These are phyloP conservation scores for Phaonia tiefii DNA, from an alignment of 2,888 invertebrate species.

Conservation along the genomic window DNA sequence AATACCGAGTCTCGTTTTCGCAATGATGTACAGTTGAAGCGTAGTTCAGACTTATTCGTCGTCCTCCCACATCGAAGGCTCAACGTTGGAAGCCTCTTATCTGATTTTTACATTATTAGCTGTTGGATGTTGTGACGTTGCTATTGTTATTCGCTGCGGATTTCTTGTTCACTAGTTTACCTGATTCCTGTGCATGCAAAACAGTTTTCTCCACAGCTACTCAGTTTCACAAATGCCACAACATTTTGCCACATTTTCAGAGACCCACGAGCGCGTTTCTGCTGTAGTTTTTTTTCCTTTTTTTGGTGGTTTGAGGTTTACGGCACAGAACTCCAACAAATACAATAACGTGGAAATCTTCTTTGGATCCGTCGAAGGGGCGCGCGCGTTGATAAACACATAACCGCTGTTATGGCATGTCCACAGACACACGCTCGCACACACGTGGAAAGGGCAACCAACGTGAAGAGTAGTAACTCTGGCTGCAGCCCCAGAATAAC, in stretches of 20 bases:
- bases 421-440: background rate
- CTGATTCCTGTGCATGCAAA: slow-evolving; percentile 48
- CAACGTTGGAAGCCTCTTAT: slow-evolving; percentile 48
- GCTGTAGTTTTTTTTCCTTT: too few species aligned
- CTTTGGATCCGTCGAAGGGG: background rate
- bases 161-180: slow-evolving; percentile 38
- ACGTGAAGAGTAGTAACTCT: slow-evolving; percentile 40
- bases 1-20: too few species aligned
- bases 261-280: slow-evolving; percentile 13
- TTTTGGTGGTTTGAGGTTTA: slow-evolving; percentile 1
- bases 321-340: background rate
- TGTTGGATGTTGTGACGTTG: slow-evolving; percentile 16
- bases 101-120: slow-evolving; percentile 50
- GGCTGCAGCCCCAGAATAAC: slow-evolving; percentile 12
- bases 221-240: slow-evolving; percentile 49
- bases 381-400: slow-evolving; percentile 61
- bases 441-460: slow-evolving; percentile 8
- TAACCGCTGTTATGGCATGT: slow-evolving; percentile 53
- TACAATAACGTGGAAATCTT: background rate
- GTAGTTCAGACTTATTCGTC: too few species aligned
- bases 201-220: slow-evolving; percentile 21
- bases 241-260: slow-evolving; percentile 35
- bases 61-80: slow-evolving; percentile 42
- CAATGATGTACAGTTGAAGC: too few species aligned
- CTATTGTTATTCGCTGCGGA: slow-evolving; percentile 10